A percentile compares a stretch with the other conserved stretches of the same genome.
phyloP scores from a whole-genome alignment of 1,140 invertebrate species.

The Aphaenogaster floridana region DNA sequence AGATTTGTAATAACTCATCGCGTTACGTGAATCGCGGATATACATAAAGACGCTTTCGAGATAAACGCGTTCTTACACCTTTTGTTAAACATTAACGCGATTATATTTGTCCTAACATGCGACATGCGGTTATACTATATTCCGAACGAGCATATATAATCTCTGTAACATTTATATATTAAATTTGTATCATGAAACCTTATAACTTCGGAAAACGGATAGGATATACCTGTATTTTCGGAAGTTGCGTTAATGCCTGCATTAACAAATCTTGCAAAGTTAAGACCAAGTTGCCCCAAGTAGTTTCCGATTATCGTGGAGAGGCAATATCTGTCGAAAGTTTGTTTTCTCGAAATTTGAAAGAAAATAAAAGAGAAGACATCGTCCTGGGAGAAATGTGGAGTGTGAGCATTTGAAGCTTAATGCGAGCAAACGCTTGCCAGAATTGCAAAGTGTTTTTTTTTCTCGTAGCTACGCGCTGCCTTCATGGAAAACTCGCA shows the following conservation, averaged over 20 bases:
- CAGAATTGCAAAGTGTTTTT: neutral
- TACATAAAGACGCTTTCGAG: neutral
- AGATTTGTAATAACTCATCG: constrained; percentile 4
- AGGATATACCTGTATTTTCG: neutral
- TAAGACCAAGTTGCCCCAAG: neutral
- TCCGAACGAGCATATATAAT: neutral
- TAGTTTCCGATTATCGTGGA: neutral
- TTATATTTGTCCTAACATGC: neutral
- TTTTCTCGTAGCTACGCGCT: neutral
- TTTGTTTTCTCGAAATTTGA: neutral
- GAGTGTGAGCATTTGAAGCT: neutral
- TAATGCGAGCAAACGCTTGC: neutral
- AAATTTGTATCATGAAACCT: neutral
- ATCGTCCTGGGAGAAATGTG: too few species aligned
- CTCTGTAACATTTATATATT: neutral
- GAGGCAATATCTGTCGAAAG: neutral
- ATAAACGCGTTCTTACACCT: neutral
- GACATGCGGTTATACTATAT: neutral
- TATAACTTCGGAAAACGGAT: neutral
- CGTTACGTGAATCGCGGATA: neutral
- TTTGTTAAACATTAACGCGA: neutral
- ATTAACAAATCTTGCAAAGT: neutral
- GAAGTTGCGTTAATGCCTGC: neutral
- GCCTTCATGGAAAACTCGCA: neutral
- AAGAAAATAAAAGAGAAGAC: neutral